Percentiles rank a stretch among this genome's conserved stretches.
Evolutionary conservation across 2,888 invertebrate genomes (phyloP).

Genomic region (Andrena chrysosceles): DNA sequence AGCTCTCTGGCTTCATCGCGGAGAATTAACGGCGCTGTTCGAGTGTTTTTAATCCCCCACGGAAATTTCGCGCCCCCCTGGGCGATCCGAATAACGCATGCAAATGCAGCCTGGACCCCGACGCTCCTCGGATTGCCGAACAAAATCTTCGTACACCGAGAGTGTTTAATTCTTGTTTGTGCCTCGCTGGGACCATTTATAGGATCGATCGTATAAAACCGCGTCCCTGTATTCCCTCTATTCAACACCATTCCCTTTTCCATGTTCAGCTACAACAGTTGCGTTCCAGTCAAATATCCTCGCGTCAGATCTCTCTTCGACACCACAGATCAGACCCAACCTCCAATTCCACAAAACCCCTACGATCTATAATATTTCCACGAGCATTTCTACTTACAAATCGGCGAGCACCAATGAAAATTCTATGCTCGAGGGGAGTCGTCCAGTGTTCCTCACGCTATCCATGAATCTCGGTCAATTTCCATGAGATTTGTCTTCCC

Average conservation of each 20-base stretch:
- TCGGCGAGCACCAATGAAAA: neutral
- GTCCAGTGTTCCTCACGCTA: neutral
- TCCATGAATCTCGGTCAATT: slow-evolving; percentile 32
- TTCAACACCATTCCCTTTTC: slow-evolving; percentile 5
- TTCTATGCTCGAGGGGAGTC: neutral
- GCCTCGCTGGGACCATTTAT: neutral
- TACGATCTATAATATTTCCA: too few species aligned
- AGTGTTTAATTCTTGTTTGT: slow-evolving; percentile 31
- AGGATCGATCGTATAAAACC: slow-evolving; percentile 19
- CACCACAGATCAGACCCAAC: too few species aligned
- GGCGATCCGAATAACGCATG: slow-evolving; percentile 41
- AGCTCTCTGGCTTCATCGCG: slow-evolving; percentile 35
- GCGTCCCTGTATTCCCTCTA: neutral
- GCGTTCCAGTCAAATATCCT: too few species aligned
- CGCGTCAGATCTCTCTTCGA: too few species aligned
- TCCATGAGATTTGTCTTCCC: slow-evolving; percentile 27
- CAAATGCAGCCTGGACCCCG: slow-evolving; percentile 42
- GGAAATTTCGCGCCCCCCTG: slow-evolving; percentile 30
- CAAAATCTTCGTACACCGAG: slow-evolving; percentile 19
- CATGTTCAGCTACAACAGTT: too few species aligned
- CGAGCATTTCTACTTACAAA: neutral
- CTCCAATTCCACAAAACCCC: too few species aligned
- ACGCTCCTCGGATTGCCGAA: slow-evolving; percentile 18
- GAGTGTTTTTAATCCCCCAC: slow-evolving; percentile 64
- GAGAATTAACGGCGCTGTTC: slow-evolving; percentile 58